These are phyloP conservation scores for Mesochorus sp. DNA, from an alignment of 2,888 invertebrate genomes.

Conservation along the genomic window DNA sequence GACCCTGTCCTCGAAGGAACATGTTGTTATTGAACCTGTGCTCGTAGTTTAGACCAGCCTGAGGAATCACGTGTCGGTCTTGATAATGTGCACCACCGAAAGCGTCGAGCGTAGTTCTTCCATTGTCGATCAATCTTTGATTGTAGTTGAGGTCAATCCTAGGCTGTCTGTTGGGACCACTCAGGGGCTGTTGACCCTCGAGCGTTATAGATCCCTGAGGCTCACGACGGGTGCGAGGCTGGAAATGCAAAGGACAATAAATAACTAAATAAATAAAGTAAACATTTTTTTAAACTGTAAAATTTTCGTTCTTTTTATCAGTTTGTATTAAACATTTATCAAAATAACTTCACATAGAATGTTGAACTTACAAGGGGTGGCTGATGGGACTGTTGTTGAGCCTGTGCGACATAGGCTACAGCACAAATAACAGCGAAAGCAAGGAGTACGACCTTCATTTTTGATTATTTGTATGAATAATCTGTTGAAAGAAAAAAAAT, in stretches of 20 bases:
- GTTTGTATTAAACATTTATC: background rate
- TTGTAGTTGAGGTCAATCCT: slow-evolving; percentile 57
- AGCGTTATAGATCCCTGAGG: slow-evolving; percentile 57
- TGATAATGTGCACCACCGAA: slow-evolving; percentile 64
- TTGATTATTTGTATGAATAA: background rate
- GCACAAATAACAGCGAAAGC: slow-evolving; percentile 39
- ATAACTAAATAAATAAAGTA: background rate
- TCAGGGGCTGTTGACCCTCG: slow-evolving; percentile 33
- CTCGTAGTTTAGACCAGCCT: slow-evolving; percentile 63
- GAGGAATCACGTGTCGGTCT: slow-evolving; percentile 58
- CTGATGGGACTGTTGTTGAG: background rate
- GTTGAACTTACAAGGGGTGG: background rate
- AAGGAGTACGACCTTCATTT: slow-evolving; percentile 46
- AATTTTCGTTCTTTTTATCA: background rate
- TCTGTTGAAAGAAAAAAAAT: slow-evolving; percentile 13
- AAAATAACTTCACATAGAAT: background rate
- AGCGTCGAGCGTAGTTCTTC: slow-evolving; percentile 48
- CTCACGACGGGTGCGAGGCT: slow-evolving; percentile 54
- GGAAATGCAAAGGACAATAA: background rate
- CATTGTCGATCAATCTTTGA: slow-evolving; percentile 56
- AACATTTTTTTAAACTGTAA: background rate
- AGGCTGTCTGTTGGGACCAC: slow-evolving; percentile 51
- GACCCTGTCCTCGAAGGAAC: slow-evolving; percentile 62
- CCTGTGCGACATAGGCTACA: slow-evolving; percentile 8
- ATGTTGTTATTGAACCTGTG: slow-evolving; percentile 61